Conservation (phyloP, 2,797 vertebrate genomes). For the Neosilurus mollespiculum region DNA sequence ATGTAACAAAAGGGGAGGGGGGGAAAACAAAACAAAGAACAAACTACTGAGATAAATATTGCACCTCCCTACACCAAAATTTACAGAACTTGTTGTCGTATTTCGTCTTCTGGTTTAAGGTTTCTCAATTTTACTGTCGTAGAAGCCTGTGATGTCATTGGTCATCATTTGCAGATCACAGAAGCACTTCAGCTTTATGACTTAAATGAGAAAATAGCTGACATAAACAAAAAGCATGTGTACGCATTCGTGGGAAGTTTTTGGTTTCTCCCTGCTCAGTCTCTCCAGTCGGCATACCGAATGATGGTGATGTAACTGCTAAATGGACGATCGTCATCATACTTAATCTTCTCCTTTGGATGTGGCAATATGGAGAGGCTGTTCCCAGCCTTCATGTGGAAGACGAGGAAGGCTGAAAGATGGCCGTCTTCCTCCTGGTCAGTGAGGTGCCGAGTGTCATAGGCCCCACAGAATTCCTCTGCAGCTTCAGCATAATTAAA, state of each 20-base stretch:
- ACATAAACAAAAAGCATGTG: conserved; percentile 1
- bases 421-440: neutral
- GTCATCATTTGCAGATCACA: neutral
- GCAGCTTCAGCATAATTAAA: neutral
- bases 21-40: conserved; percentile 26
- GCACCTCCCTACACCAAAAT: conserved; percentile 42
- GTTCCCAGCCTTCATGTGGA: conserved; percentile 32
- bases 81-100: conserved; percentile 28
- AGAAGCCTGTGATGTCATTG: neutral
- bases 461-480: conserved; percentile 8
- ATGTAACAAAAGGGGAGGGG: conserved; percentile 38
- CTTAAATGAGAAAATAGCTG: neutral
- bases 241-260: neutral
- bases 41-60: conserved; percentile 43
- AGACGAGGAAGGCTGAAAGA: conserved; percentile 41
- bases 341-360: conserved; percentile 4
- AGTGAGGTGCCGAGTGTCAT: conserved; percentile 27
- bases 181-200: neutral
- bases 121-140: conserved; percentile 9
- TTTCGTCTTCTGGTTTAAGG: conserved; percentile 32
- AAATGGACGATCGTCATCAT: neutral
- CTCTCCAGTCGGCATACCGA: conserved; percentile 25
- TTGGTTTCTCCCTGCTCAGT: neutral
- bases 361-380: conserved; percentile 19
- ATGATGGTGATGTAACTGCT: conserved; percentile 47